Evolutionary conservation across 2,888 invertebrate species (phyloP).

Genomic region (Andrena praecox): DNA sequence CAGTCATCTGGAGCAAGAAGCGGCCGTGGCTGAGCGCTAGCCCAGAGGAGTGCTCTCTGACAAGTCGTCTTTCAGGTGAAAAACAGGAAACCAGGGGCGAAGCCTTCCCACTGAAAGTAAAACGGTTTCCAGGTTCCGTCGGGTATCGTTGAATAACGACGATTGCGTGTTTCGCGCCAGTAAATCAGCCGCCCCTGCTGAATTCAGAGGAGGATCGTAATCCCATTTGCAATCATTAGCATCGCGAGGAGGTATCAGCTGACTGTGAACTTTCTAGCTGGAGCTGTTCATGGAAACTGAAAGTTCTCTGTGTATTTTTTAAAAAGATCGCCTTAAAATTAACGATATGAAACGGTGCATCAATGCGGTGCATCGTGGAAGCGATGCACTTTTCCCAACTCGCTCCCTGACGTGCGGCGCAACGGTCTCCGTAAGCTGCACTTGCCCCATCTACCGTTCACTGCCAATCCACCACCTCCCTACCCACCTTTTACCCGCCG

Average conservation of each 20-base stretch:
- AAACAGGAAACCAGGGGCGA: background rate
- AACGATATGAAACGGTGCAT: background rate
- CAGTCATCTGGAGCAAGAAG: background rate
- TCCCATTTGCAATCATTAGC: slow-evolving; percentile 15
- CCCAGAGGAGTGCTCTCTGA: background rate
- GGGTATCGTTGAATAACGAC: slow-evolving; percentile 15
- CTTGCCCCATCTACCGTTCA: slow-evolving; percentile 10
- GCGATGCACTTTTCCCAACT: background rate
- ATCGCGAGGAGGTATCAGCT: background rate
- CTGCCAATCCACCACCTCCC: background rate
- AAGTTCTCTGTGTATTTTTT: slow-evolving; percentile 7
- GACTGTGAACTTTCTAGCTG: slow-evolving; percentile 19
- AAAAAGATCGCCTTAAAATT: background rate
- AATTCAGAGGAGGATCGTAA: background rate
- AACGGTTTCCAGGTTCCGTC: background rate
- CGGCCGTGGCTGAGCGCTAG: background rate
- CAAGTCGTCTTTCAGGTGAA: background rate
- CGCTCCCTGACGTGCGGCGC: too few relatives aligned
- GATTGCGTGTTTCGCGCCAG: slow-evolving; percentile 1
- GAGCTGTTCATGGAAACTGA: slow-evolving; percentile 24
- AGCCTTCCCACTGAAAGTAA: background rate
- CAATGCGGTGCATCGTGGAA: background rate
- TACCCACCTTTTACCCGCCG: background rate
- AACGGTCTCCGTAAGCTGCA: background rate
- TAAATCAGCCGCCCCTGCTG: background rate